A percentile compares a stretch with the other conserved stretches of the same genome.
Conservation (phyloP, 2,888 invertebrate species). For the Himalopsyche tibetana region DNA sequence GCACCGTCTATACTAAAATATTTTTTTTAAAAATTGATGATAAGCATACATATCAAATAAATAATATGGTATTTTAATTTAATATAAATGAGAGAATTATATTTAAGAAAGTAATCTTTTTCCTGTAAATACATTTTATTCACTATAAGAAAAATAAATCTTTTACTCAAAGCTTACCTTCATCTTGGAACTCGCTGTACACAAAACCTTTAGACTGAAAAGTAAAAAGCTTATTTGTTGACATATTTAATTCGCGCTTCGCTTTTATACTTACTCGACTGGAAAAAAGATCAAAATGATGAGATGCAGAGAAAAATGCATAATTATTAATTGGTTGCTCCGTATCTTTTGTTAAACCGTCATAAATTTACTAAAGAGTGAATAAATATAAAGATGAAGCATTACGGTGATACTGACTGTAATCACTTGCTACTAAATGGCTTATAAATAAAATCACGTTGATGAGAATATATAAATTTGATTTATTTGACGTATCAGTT, state of each 20-base stretch:
- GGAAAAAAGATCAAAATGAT: constrained; percentile 47
- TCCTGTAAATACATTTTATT: too few species aligned
- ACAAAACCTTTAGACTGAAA: constrained; percentile 49
- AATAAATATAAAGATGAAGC: too few species aligned
- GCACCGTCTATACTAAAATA: too few species aligned
- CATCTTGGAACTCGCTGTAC: constrained; percentile 63
- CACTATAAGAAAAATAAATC: too few species aligned
- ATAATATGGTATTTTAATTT: not conserved
- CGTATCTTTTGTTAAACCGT: not conserved
- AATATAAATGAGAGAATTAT: not conserved
- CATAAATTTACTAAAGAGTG: not conserved
- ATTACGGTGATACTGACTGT: too few species aligned
- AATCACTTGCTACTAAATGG: too few species aligned
- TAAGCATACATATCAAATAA: not conserved
- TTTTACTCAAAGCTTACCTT: constrained; percentile 50
- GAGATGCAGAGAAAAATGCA: constrained; percentile 44
- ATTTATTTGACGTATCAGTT: too few species aligned
- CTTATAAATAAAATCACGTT: too few species aligned
- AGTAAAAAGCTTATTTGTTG: constrained; percentile 51
- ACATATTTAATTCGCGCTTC: constrained; percentile 13
- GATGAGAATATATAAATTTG: too few species aligned
- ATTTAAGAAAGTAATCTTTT: too few species aligned
- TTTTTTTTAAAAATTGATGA: not conserved
- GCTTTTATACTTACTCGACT: constrained; percentile 55
- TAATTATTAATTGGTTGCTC: not conserved